phyloP scores from a whole-genome alignment of 92 coral and sea anemone species.

The Porites rus region DNA sequence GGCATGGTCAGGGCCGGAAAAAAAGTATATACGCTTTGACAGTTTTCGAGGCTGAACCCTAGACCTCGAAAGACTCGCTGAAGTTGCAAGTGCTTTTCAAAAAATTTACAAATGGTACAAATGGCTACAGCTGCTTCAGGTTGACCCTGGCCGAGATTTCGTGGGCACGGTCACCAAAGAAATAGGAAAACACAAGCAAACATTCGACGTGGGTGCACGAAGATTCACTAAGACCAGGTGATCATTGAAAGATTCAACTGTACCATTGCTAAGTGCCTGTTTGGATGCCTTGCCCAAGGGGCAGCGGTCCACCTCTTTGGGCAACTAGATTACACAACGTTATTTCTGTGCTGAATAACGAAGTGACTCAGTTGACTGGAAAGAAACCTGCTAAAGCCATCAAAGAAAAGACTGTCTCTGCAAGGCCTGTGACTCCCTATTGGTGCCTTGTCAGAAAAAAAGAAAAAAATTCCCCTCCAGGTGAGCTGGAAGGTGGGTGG shows the following conservation, averaged over 20 bases:
- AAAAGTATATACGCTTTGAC: not conserved
- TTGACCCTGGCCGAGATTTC: not conserved
- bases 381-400: not conserved
- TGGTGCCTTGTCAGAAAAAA: not conserved
- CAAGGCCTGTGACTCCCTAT: not conserved
- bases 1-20: not conserved
- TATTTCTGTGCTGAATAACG: not conserved
- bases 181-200: not conserved
- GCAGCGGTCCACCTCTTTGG: not conserved
- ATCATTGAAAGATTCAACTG: constrained; percentile 2
- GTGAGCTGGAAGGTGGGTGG: not conserved
- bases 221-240: not conserved
- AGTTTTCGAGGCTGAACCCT: not conserved
- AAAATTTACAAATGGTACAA: not conserved
- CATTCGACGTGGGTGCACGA: not conserved
- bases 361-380: not conserved
- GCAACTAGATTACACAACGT: not conserved
- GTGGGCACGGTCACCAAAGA: not conserved
- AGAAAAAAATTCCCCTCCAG: not conserved
- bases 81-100: not conserved
- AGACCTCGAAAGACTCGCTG: not conserved
- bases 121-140: constrained; percentile 5
- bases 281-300: not conserved
- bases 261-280: not conserved
- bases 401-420: not conserved